phyloP scores from a whole-genome alignment of 2,797 vertebrate genomes.

The Oryzias dopingdopingensis region DNA sequence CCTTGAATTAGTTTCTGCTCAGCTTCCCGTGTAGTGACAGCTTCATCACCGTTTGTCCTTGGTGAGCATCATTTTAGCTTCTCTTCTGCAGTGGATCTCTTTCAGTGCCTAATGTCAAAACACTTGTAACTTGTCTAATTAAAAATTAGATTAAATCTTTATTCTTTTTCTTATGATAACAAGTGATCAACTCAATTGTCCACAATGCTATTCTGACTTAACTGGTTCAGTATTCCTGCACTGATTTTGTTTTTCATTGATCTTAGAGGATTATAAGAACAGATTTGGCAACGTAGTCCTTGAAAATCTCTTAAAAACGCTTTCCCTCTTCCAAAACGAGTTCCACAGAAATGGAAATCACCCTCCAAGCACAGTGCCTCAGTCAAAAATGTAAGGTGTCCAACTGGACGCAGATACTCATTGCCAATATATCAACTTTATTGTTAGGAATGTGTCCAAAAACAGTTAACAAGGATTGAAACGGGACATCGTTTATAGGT shows the following conservation, averaged over 20 bases:
- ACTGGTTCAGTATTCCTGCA: too few species aligned
- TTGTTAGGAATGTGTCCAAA: conserved; percentile 39
- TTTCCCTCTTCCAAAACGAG: conserved; percentile 19
- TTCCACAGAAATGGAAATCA: conserved; percentile 52
- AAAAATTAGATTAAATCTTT: conserved; percentile 53
- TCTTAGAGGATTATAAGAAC: conserved; percentile 16
- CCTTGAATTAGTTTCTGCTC: conserved; percentile 14
- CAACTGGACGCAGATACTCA: conserved; percentile 38
- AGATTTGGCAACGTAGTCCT: conserved; percentile 22
- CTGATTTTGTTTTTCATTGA: conserved; percentile 17
- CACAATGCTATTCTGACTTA: conserved; percentile 16
- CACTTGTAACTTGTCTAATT: conserved; percentile 34
- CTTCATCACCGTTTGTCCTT: conserved; percentile 16
- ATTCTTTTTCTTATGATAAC: conserved; percentile 47
- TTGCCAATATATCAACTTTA: conserved; percentile 44
- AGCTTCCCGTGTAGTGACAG: conserved; percentile 5
- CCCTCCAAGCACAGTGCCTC: conserved; percentile 4
- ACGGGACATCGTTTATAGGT: not conserved
- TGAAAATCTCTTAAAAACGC: conserved; percentile 27
- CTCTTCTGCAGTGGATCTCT: conserved; percentile 36
- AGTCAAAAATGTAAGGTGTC: conserved; percentile 17
- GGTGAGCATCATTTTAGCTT: conserved; percentile 4
- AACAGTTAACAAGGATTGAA: conserved; percentile 41
- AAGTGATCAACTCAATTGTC: conserved; percentile 58
- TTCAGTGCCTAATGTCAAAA: conserved; percentile 33